These are phyloP conservation scores for Scaptomyza tumidula DNA, from an alignment of 2,888 invertebrate genomes.

Conservation along the genomic window DNA sequence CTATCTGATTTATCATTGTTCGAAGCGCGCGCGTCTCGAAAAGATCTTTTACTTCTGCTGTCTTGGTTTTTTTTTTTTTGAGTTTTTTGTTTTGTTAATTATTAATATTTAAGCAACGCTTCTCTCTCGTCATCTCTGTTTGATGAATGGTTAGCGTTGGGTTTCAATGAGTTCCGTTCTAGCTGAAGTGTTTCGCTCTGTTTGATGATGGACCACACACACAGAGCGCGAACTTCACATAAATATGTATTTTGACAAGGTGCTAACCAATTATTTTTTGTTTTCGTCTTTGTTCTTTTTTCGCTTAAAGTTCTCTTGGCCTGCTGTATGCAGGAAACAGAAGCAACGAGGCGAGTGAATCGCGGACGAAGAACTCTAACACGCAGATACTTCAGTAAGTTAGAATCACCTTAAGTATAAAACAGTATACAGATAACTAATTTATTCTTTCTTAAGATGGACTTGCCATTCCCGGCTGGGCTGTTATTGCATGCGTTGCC, in stretches of 20 bases:
- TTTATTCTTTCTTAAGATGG: conserved; percentile 85
- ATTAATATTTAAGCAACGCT: conserved; percentile 73
- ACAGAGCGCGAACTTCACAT: conserved; percentile 28
- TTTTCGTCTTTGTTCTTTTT: conserved; percentile 6
- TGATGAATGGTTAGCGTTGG: conserved; percentile 67
- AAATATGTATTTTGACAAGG: conserved; percentile 28
- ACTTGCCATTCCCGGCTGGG: conserved; percentile 91
- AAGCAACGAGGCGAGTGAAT: conserved; percentile 91
- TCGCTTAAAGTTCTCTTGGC: conserved; percentile 87
- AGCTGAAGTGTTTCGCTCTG: conserved; percentile 25
- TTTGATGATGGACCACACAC: conserved; percentile 63
- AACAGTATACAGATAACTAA: neutral
- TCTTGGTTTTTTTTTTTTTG: conserved; percentile 14
- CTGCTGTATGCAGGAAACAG: conserved; percentile 89
- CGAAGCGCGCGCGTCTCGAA: conserved; percentile 54
- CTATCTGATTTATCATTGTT: conserved; percentile 61
- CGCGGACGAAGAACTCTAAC: conserved; percentile 92
- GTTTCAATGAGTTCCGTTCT: conserved; percentile 68
- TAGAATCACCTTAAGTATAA: neutral
- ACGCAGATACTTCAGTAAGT: conserved; percentile 92
- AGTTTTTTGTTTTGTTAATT: conserved; percentile 58
- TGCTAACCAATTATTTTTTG: conserved; percentile 24
- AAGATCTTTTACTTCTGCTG: conserved; percentile 23
- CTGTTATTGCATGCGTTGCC: conserved; percentile 89
- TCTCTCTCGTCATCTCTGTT: conserved; percentile 35